Percentiles rank a stretch among this genome's conserved stretches.
Evolutionary conservation across 1,140 invertebrate species (phyloP).

Genomic region (Idris sp.): DNA sequence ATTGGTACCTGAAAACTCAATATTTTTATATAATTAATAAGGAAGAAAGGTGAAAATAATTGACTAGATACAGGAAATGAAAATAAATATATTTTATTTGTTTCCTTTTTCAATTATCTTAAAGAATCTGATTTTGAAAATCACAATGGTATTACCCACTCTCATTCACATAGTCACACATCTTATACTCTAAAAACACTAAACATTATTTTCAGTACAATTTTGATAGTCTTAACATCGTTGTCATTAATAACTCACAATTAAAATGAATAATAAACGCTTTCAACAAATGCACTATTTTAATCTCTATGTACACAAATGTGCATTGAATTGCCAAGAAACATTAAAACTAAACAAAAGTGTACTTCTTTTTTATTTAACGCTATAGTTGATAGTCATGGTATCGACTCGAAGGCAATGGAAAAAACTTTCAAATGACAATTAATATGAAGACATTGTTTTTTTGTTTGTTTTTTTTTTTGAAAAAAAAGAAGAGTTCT

Average conservation of each 20-base stretch:
- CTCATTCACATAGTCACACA: slow-evolving; percentile 57
- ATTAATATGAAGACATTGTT: slow-evolving; percentile 25
- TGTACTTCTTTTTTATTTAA: slow-evolving; percentile 19
- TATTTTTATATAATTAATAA: too few species aligned
- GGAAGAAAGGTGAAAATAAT: too few species aligned
- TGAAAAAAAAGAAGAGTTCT: slow-evolving; percentile 1
- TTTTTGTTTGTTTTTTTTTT: too few species aligned
- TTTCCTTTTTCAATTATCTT: slow-evolving; percentile 31
- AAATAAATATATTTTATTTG: slow-evolving; percentile 65
- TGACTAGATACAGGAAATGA: too few species aligned
- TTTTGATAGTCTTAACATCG: slow-evolving; percentile 19
- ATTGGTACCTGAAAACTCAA: too few species aligned
- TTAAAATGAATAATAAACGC: slow-evolving; percentile 38
- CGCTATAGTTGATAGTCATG: too few species aligned
- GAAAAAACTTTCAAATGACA: background rate
- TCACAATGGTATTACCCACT: slow-evolving; percentile 58
- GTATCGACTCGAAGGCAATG: slow-evolving; percentile 13
- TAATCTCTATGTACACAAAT: slow-evolving; percentile 48
- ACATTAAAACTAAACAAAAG: background rate
- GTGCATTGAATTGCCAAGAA: slow-evolving; percentile 7
- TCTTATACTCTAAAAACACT: slow-evolving; percentile 43
- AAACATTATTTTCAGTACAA: slow-evolving; percentile 19
- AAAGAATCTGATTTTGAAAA: slow-evolving; percentile 54
- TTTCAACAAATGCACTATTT: too few species aligned
- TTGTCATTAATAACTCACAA: slow-evolving; percentile 14